A percentile compares a stretch with the other conserved stretches of the same genome.
Conservation (phyloP, 92 coral and sea anemone species). For the Bergia puertoricense region DNA sequence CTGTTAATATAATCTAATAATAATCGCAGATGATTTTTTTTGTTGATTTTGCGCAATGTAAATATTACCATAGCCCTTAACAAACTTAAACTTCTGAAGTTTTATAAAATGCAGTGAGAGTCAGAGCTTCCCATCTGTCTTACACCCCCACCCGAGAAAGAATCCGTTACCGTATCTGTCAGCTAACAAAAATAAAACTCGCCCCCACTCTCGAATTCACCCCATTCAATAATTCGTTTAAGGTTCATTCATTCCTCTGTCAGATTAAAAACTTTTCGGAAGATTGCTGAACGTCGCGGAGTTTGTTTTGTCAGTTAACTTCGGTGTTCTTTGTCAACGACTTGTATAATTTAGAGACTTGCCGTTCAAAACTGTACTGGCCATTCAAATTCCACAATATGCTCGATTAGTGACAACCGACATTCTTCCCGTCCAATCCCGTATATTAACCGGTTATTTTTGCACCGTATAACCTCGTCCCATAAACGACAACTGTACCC, state of each 20-base stretch:
- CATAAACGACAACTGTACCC: slow-evolving; percentile 74
- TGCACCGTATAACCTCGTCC: slow-evolving; percentile 74
- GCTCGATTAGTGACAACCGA: slow-evolving; percentile 69
- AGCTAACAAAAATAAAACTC: not conserved
- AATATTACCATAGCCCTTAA: not conserved
- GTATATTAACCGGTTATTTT: slow-evolving; percentile 66
- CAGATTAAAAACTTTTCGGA: too few relatives aligned
- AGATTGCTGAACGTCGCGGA: not conserved
- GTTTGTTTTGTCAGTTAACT: not conserved
- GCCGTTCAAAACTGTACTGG: slow-evolving; percentile 20
- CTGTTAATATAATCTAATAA: too few relatives aligned
- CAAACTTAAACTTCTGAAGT: not conserved
- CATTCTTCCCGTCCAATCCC: slow-evolving; percentile 86
- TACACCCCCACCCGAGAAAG: not conserved
- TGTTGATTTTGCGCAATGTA: too few relatives aligned
- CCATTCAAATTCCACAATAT: slow-evolving; percentile 91
- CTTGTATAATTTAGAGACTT: not conserved
- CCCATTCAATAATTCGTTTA: not conserved
- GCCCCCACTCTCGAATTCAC: not conserved
- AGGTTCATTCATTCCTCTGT: too few relatives aligned
- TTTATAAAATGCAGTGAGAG: not conserved
- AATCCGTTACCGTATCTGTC: not conserved
- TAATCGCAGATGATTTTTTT: too few relatives aligned
- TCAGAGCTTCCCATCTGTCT: too few relatives aligned
- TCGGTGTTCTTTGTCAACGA: not conserved